A percentile compares a stretch with the other conserved stretches of the same genome.
Conservation (phyloP, 1,140 invertebrate genomes). For the Coelopa frigida region DNA sequence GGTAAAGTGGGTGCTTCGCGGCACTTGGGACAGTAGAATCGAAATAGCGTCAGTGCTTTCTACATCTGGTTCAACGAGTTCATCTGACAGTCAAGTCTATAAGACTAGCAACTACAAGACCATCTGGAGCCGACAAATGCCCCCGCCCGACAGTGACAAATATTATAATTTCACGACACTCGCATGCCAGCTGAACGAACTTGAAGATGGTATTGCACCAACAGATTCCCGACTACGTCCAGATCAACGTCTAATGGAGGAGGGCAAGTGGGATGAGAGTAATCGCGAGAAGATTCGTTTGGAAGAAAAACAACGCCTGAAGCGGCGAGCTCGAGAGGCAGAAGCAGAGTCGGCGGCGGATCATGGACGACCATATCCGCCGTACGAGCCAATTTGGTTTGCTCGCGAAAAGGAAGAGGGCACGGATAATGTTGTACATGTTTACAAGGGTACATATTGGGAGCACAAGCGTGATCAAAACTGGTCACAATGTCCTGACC, state of each 20-base stretch:
- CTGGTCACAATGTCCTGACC: slow-evolving; percentile 88
- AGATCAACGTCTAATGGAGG: slow-evolving; percentile 97
- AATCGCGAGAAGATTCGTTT: slow-evolving; percentile 77
- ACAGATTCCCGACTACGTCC: slow-evolving; percentile 91
- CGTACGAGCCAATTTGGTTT: slow-evolving; percentile 91
- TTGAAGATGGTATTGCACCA: slow-evolving; percentile 85
- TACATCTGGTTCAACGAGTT: slow-evolving; percentile 54
- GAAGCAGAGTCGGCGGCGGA: slow-evolving; percentile 71
- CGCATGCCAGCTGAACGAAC: slow-evolving; percentile 94
- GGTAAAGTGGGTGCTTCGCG: slow-evolving; percentile 69
- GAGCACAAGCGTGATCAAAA: slow-evolving; percentile 78
- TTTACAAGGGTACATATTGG: slow-evolving; percentile 91
- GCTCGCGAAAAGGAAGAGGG: slow-evolving; percentile 68
- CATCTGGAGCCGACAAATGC: slow-evolving; percentile 78
- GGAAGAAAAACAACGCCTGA: slow-evolving; percentile 89
- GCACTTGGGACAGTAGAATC: slow-evolving; percentile 92
- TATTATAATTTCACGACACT: slow-evolving; percentile 94
- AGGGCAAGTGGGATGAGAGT: slow-evolving; percentile 92
- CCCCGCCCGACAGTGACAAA: slow-evolving; percentile 60
- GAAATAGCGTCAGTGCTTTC: slow-evolving; percentile 87
- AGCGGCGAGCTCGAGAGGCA: slow-evolving; percentile 63
- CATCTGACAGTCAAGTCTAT: slow-evolving; percentile 78
- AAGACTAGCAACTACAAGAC: slow-evolving; percentile 79
- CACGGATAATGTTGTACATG: slow-evolving; percentile 75
- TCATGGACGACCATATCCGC: slow-evolving; percentile 61